Base-by-base conservation (phyloP, 2,888 invertebrate genomes). In the Prosopocoilus inquinatus region DNA sequence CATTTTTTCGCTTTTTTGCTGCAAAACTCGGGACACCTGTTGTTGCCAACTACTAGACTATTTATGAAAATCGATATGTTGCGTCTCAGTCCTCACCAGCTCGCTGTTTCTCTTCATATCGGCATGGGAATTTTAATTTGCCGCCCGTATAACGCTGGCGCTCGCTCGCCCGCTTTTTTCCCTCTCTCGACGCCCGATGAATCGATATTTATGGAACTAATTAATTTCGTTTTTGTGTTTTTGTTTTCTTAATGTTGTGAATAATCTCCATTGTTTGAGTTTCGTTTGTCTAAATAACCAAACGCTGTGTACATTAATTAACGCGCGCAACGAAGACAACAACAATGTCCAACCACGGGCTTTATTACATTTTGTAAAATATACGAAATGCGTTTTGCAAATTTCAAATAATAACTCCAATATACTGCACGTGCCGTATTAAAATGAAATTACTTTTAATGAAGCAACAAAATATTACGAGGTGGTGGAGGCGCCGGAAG, bases 51-150 rank as follows among this genome's bases (percentile, higher is more conserved):
- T 62, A 64, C 60, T 56, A 53, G 59, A 66, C 66, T 68, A 71
- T 72, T 70, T 70, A 69, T 65, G 66, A 68, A 70, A 71, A 74
- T 75, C 74, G 68, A 75, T 75, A 56, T 52, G 49, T 47, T 34
- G 43, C 47, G 52, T 56, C 52, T 53, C 56, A 35, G 51, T 56
- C 50, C 47, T 39, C 49, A 16, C 41, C 45, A 45, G 33, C 45
- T 46, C 45, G 48, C 55, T 46, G 34, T 53, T 50, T 55, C 55
- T 47, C 55, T 55, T 47, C 46, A 45, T 50, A 46, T 38, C 39
- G 47, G 50, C 55, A 55, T 46, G 55, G 50, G 50, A 55, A 55
- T 55, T 55, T 55, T 50, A 55, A 55, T 55, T 55, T 55, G 50
- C 55, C 48, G 53, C 47, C 53, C 43, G 47, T 53, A 53, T 47